Evolutionary conservation across 2,888 invertebrate genomes (phyloP), one percentile per base, ranked within the genome.

Genomic region (Callosobruchus maculatus): DNA sequence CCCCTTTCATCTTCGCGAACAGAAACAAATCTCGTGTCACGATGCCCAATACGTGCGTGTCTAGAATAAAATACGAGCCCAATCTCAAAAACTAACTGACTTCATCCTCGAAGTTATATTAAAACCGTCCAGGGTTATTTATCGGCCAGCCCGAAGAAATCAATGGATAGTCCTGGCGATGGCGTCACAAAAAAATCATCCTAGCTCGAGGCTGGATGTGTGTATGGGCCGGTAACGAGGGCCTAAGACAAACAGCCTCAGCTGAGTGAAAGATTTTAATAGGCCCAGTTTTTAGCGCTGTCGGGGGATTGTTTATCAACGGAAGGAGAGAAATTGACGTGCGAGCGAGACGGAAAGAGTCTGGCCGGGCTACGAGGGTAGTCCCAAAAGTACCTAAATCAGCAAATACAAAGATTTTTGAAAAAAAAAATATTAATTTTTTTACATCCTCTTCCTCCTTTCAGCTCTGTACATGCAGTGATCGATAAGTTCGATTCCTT

Each of bases 221-320:
- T 49, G 49, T 49, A 18, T 49, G 49, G 13, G 49, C 18, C 49
- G 13, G 7, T 84, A 84, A 84, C 84, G 84, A 85, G 83, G 78
- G 79, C 81, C 81, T 81, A 84, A 85, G 84, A 85, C 84, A 85
- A 85, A 85, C 85, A 85, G 83, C 83, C 82, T 83, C 84, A 86
- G 81, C 84, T 82, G 83, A 85, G 84, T 85, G 86, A 86, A 85
- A 86, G 85, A 86, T 86, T 87, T 87, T 87, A 87, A 87, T 87
- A 84, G 86, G 82, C 82, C 86, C 84, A 85, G 84, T 86, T 87
- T 86, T 86, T 86, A 83, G 80, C 79, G 82, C 84, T 83, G 78
- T 80, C 81, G 82, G 84, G 79, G 79, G 80, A 83, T 83, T 84
- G 82, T 83, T 84, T 84, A 83, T 84, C 78, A 78, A 78, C 77